Evolutionary conservation across 2,113 vertebrate genomes (phyloP).

Genomic region (Lamprologus callipterus): DNA sequence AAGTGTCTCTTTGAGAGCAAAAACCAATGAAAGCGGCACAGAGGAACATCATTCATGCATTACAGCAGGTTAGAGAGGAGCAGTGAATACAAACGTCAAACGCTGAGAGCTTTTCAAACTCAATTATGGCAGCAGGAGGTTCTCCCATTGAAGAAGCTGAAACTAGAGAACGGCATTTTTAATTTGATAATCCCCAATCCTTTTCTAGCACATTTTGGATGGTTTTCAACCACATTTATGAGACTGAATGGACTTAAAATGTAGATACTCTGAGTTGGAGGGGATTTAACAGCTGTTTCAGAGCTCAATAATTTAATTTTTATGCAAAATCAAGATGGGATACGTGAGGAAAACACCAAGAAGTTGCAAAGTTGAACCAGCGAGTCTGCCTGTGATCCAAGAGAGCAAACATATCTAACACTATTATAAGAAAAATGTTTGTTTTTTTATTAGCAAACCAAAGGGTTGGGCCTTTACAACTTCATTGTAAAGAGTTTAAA

Average conservation of each 20-base stretch:
- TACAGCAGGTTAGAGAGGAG: not conserved
- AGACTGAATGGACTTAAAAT: not conserved
- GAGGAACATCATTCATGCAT: not conserved
- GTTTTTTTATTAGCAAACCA: not conserved
- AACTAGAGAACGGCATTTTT: not conserved
- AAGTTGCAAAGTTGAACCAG: not conserved
- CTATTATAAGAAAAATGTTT: not conserved
- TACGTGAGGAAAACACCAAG: not conserved
- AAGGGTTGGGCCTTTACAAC: not conserved
- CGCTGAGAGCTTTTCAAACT: not conserved
- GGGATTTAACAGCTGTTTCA: not conserved
- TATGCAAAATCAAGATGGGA: not conserved
- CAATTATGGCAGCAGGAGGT: not conserved
- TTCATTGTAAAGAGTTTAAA: not conserved
- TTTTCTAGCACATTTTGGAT: not conserved
- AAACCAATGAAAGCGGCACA: not conserved
- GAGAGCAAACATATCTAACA: not conserved
- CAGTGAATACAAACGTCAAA: not conserved
- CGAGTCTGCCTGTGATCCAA: not conserved
- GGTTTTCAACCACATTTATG: not conserved
- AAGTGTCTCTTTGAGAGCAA: not conserved
- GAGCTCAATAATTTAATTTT: rapidly evolving
- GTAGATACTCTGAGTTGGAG: not conserved
- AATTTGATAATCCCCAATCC: not conserved
- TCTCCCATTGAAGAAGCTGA: not conserved